Percentiles rank a stretch among this genome's conserved stretches.
phyloP scores from a whole-genome alignment of 2,888 invertebrate species.

The Cancer borealis region DNA sequence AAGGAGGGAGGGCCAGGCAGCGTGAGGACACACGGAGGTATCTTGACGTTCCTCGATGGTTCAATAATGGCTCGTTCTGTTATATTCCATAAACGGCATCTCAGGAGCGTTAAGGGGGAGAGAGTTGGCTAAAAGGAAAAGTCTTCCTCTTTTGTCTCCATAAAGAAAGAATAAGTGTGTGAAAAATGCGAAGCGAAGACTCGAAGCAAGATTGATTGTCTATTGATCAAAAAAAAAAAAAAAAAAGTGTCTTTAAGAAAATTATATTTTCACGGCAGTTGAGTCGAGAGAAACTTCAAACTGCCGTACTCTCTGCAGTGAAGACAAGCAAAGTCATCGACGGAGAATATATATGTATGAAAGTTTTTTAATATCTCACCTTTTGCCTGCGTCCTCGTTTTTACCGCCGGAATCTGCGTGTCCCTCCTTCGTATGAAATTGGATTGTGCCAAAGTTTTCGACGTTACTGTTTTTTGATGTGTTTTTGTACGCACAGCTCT shows the following conservation, averaged over 20 bases:
- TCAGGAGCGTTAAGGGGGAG: neutral
- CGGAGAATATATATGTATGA: neutral
- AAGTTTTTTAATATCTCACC: constrained; percentile 27
- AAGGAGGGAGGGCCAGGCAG: neutral
- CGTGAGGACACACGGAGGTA: neutral
- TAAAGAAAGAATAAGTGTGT: neutral
- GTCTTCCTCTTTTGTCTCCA: neutral
- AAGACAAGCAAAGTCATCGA: constrained; percentile 24
- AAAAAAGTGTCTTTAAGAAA: neutral
- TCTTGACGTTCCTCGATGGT: neutral
- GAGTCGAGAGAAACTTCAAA: neutral
- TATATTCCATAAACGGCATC: neutral
- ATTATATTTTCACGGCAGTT: neutral
- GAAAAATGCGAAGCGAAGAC: neutral
- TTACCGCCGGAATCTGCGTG: neutral
- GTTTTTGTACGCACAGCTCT: neutral
- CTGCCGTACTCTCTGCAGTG: constrained; percentile 2
- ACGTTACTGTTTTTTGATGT: neutral
- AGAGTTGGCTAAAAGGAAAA: neutral
- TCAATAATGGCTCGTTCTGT: neutral
- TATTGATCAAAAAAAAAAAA: neutral
- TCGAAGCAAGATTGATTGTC: neutral
- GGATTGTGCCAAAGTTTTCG: neutral
- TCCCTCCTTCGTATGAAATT: constrained; percentile 10
- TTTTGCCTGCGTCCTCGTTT: neutral